Conservation (phyloP, 1,140 invertebrate genomes). For the Brachionus calyciflorus region DNA sequence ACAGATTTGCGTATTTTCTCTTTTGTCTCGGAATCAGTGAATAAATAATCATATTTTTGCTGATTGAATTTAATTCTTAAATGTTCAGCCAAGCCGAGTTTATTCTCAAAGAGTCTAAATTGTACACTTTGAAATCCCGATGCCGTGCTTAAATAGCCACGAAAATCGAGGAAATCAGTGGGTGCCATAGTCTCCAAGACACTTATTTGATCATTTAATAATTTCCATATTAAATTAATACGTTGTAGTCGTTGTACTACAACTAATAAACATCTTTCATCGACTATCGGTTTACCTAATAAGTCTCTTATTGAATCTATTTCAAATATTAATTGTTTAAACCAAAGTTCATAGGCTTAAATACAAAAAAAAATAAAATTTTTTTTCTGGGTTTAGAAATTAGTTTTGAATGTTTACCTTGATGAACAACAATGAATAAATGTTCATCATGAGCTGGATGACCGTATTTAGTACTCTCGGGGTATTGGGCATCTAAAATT, state of each 20-base stretch:
- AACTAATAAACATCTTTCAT: slow-evolving; percentile 86
- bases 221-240: slow-evolving; percentile 86
- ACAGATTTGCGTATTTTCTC: slow-evolving; percentile 74
- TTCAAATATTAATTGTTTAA: slow-evolving; percentile 97
- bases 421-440: slow-evolving; percentile 93
- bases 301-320: slow-evolving; percentile 83
- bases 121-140: slow-evolving; percentile 97
- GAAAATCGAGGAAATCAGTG: slow-evolving; percentile 92
- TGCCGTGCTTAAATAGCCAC: slow-evolving; percentile 80
- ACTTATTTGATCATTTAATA: slow-evolving; percentile 90
- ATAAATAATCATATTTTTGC: slow-evolving; percentile 81
- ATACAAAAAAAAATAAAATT: too few species aligned
- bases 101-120: slow-evolving; percentile 92
- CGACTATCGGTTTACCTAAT: slow-evolving; percentile 69
- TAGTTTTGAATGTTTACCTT: slow-evolving; percentile 69
- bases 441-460: slow-evolving; percentile 89
- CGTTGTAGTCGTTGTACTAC: slow-evolving; percentile 86
- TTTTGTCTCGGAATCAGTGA: slow-evolving; percentile 69
- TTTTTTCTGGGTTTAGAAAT: slow-evolving; percentile 51
- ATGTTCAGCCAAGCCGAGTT: slow-evolving; percentile 83
- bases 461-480: slow-evolving; percentile 72
- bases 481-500: slow-evolving; percentile 76
- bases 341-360: slow-evolving; percentile 96
- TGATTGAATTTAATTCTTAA: slow-evolving; percentile 88
- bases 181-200: slow-evolving; percentile 98